Evolutionary conservation across 2,797 vertebrate genomes (phyloP), one percentile per base, ranked within the genome.

Genomic region (Enteromius radiatus): DNA sequence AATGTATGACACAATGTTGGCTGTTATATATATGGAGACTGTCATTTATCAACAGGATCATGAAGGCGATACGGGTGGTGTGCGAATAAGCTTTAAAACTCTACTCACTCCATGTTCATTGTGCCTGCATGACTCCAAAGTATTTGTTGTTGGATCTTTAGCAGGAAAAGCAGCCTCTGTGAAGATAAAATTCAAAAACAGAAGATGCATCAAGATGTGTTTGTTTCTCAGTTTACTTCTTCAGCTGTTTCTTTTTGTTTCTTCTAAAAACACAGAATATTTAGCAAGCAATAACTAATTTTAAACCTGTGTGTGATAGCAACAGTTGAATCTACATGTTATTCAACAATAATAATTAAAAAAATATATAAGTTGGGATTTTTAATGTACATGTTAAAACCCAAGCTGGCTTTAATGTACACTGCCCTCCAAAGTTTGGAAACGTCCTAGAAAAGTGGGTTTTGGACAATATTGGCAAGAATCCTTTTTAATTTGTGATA

Each of bases 111-210:
- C 59, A 70, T 76, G 43, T 38, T 74, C 73, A 52, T 23, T 28
- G 28, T 63, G 78, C 45, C 43, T 52, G 82, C 65, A 45, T 59
- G 83, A 80, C 21, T 83, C 76, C 49, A 68, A 64, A 21, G 38
- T 68, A n/a, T 82, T 86, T 9, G 49, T 54, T 26, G 56, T 33
- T 10, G 54, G 21, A 33, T 67, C 69, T 41, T 87, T 81, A n/a
- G 82, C 47, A 28, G 83, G 73, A 49, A 82, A 85, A 2, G 86
- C 84, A 12, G 86, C 78, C 69, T 88, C 87, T 88, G 65, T 76
- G 5, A 83, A 63, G 36, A 26, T 8, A 64, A 61, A 59, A 68
- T n/a, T 49, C 52, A 77, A 54, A 79, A 78, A 52, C 14, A 33
- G 3, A 76, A 56, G 38, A 5, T 54, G 5, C 36, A 68, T 23